Evolutionary conservation across 53 echinoderm and acorn worm genomes (phyloP), one percentile per base, ranked within the genome.

Genomic region (Temnopleurus reevesii): DNA sequence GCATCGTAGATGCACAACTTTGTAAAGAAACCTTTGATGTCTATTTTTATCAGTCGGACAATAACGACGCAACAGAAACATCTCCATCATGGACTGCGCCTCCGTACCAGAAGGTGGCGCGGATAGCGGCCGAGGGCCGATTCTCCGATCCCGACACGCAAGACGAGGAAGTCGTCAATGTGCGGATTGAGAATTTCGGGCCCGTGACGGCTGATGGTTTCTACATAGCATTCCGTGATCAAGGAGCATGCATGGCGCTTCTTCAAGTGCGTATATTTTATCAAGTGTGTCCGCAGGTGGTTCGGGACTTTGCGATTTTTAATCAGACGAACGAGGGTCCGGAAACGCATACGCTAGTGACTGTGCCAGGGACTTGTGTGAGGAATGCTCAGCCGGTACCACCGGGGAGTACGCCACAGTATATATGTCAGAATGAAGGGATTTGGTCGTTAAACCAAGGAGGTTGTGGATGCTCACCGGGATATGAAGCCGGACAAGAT

Each of bases 21-120:
- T 96, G 96, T 85, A 94, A 95, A 55, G 96, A 96, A 89, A 96
- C 96, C 8, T 96, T 96, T 93, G 96, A 95, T 58, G 85, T 96
- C 0, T 96, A 95, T 81, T 93, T 93, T 76, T 28, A 61, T 18
- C 92, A 96, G 84, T 81, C 96, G 30, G 81, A 93, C 36, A 81
- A 28, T 23, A 90, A 91, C 53, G 60, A 63, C 45, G 93, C 92
- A 4, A 55, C 86, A 9, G 19, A 63, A 17, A 46, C 81, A n/a
- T 51, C 12, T 13, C 94, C 93, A 4, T 27, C 53, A 2, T 95
- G 95, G 93, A 63, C 83, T 10, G 58, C 91, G n/a, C 91, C 92
- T 1, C 91, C 93, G 6, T 96, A 93, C 47, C 36, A 59, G 23
- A 89, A 92, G 59, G 91, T 96, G 28, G 79, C 93, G 44, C 81